These are phyloP conservation scores for Microhierax caerulescens DNA, from an alignment of 2,797 vertebrate genomes.

Conservation along the genomic window DNA sequence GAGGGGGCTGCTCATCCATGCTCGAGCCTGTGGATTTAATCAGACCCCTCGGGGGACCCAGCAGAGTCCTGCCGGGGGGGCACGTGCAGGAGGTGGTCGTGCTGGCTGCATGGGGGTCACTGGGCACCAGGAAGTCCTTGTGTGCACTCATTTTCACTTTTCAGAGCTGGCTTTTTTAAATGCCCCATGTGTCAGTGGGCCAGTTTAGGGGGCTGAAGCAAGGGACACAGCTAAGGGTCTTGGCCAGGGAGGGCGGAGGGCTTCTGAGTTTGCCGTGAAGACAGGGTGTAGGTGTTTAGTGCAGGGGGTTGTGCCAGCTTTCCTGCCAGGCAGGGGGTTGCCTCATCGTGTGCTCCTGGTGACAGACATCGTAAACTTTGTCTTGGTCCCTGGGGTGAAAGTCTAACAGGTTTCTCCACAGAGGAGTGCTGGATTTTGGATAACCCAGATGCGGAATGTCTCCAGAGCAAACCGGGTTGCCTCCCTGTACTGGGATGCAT, in stretches of 20 bases:
- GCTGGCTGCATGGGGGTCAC: fast-evolving
- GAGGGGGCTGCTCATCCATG: neutral
- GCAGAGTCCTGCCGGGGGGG: fast-evolving
- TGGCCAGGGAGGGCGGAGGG: neutral
- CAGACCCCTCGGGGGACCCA: neutral
- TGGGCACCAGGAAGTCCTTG: neutral
- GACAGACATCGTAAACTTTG: neutral
- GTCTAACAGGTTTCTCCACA: neutral
- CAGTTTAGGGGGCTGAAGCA: neutral
- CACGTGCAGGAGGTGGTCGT: neutral
- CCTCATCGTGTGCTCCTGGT: fast-evolving
- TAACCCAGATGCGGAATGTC: fast-evolving
- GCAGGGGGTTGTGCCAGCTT: too few species aligned
- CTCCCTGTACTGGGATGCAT: fast-evolving
- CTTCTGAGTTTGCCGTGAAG: neutral
- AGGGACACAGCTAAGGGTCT: neutral
- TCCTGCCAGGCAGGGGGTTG: neutral
- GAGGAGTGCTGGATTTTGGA: neutral
- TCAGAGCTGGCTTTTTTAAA: neutral
- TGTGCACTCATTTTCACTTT: neutral
- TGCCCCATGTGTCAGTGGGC: fast-evolving
- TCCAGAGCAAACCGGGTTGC: fast-evolving
- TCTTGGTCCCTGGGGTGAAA: neutral
- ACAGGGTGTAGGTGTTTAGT: neutral
- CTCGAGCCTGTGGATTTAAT: neutral